Evolutionary conservation across 1,140 invertebrate genomes (phyloP).

Genomic region (Helicorthomorpha holstii): DNA sequence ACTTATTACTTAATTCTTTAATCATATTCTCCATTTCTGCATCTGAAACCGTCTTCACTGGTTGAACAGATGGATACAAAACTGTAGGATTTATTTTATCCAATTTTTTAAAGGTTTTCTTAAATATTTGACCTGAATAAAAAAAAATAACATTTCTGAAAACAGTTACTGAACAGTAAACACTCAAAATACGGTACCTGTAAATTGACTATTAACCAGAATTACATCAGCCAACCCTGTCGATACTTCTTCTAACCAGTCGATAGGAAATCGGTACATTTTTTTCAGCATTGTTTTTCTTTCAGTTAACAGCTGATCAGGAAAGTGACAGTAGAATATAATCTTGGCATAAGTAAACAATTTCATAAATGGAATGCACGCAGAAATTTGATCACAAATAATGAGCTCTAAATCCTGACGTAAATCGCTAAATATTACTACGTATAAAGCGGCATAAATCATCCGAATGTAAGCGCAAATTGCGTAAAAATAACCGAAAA

Average conservation of each 20-base stretch:
- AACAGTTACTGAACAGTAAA: background rate
- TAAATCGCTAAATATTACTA: conserved; percentile 33
- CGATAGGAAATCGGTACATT: conserved; percentile 71
- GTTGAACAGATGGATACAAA: conserved; percentile 77
- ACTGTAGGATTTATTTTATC: conserved; percentile 46
- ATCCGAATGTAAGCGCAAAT: conserved; percentile 87
- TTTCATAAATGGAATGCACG: conserved; percentile 59
- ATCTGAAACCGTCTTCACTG: too few relatives aligned
- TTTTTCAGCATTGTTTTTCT: conserved; percentile 48
- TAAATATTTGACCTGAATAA: conserved; percentile 50
- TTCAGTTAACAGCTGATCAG: conserved; percentile 68
- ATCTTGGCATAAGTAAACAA: conserved; percentile 43
- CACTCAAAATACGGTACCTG: conserved; percentile 23
- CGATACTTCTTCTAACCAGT: conserved; percentile 80
- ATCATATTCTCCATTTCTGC: background rate
- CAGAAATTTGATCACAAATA: conserved; percentile 74
- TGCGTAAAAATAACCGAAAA: conserved; percentile 74
- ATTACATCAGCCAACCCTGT: conserved; percentile 68
- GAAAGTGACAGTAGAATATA: conserved; percentile 96
- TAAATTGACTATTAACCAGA: conserved; percentile 91
- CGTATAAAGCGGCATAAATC: conserved; percentile 57
- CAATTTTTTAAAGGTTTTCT: conserved; percentile 60
- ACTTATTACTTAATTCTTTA: background rate
- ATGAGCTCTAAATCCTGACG: conserved; percentile 70
- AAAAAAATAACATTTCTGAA: conserved; percentile 4